Evolutionary conservation across 2,113 vertebrate genomes (phyloP).

Genomic region (Nibea coibor): DNA sequence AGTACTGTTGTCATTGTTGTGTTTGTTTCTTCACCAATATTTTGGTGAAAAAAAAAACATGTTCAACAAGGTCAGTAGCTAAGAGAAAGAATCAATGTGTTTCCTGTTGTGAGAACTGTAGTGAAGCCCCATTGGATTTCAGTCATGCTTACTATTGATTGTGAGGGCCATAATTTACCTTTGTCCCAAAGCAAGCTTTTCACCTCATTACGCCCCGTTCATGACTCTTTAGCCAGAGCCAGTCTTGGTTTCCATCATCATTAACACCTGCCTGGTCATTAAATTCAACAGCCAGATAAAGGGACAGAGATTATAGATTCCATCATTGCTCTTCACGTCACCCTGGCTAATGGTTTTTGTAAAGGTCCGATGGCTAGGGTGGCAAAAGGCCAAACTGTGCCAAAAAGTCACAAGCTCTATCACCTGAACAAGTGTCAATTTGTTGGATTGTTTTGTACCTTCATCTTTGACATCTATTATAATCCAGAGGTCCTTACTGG

Average conservation of each 20-base stretch:
- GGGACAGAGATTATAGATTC: slow-evolving; percentile 67
- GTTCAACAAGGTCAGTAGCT: slow-evolving; percentile 67
- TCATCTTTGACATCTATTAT: slow-evolving; percentile 49
- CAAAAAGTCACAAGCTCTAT: slow-evolving; percentile 27
- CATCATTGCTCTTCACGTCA: slow-evolving; percentile 56
- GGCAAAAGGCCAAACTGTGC: slow-evolving; percentile 48
- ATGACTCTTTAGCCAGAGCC: slow-evolving; percentile 61
- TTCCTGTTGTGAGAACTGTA: slow-evolving; percentile 63
- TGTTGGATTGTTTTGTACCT: slow-evolving; percentile 32
- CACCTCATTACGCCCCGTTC: slow-evolving; percentile 78
- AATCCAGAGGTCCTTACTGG: background rate
- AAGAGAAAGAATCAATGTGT: slow-evolving; percentile 59
- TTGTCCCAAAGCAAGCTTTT: slow-evolving; percentile 79
- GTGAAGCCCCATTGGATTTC: slow-evolving; percentile 72
- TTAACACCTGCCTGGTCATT: slow-evolving; percentile 78
- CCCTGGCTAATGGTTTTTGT: slow-evolving; percentile 58
- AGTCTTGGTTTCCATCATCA: slow-evolving; percentile 77
- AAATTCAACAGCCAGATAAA: slow-evolving; percentile 71
- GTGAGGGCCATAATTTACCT: slow-evolving; percentile 75
- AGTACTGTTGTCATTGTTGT: background rate
- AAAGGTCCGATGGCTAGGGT: slow-evolving; percentile 53
- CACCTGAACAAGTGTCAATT: slow-evolving; percentile 29
- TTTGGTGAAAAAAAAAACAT: slow-evolving; percentile 57
- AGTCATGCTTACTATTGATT: slow-evolving; percentile 78
- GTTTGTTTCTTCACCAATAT: slow-evolving; percentile 15